Percentiles rank a stretch among this genome's conserved stretches.
Evolutionary conservation across 1,140 invertebrate species (phyloP).

Genomic region (Mycetomoellerius zeteki): DNA sequence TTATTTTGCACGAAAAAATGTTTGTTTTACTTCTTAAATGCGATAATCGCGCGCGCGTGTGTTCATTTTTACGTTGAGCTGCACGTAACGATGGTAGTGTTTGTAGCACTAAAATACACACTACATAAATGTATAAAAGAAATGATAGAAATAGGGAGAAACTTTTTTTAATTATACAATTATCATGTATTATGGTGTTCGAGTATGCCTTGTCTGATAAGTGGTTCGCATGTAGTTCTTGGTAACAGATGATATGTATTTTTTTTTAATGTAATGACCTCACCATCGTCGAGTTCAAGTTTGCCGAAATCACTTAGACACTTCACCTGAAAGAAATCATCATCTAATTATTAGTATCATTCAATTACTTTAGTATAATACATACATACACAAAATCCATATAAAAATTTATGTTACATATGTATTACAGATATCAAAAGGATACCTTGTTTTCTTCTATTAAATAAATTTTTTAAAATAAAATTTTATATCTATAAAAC

Average conservation of each 20-base stretch:
- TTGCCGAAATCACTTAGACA: conserved; percentile 97
- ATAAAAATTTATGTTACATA: background rate
- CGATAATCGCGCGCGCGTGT: too few relatives aligned
- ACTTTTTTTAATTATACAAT: background rate
- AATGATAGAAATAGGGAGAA: background rate
- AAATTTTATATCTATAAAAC: background rate
- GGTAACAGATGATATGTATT: conserved; percentile 97
- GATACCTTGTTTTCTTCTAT: background rate
- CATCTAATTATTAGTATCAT: conserved; percentile 18
- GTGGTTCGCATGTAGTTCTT: conserved; percentile 94
- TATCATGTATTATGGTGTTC: conserved; percentile 89
- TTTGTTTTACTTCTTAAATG: conserved; percentile 6
- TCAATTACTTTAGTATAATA: background rate
- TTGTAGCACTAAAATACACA: background rate
- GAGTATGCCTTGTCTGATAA: conserved; percentile 97
- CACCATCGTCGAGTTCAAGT: conserved; percentile 97
- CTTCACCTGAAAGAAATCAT: conserved; percentile 89
- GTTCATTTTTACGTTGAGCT: background rate
- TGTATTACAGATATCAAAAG: background rate
- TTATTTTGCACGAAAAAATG: background rate
- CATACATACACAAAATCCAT: background rate
- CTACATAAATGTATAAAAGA: background rate
- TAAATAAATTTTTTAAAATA: background rate
- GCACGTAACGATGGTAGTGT: background rate
- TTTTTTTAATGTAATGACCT: conserved; percentile 95